Percentiles rank a stretch among this genome's conserved stretches.
phyloP scores from a whole-genome alignment of 1,140 invertebrate genomes.

The Protaetia brevitarsis region DNA sequence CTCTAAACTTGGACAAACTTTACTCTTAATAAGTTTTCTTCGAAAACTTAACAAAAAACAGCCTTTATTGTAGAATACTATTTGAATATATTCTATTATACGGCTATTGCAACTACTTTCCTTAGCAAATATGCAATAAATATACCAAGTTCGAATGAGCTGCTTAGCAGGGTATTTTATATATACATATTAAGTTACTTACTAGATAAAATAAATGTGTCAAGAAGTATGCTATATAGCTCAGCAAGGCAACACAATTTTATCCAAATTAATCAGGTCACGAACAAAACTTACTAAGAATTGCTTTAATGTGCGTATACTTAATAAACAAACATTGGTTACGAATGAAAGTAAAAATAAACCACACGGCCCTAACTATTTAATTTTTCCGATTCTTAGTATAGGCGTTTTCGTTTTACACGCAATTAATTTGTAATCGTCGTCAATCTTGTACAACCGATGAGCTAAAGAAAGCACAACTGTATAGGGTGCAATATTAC shows the following conservation, averaged over 20 bases:
- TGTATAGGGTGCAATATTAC: constrained; percentile 20
- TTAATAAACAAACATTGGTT: background rate
- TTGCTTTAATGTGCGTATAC: background rate
- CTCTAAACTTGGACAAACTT: background rate
- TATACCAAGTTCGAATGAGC: no score
- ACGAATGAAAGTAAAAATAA: background rate
- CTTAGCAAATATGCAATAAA: background rate
- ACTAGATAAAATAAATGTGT: no score
- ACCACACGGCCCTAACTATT: constrained; percentile 12
- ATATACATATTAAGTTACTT: no score
- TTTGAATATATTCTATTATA: no score
- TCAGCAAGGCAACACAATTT: background rate
- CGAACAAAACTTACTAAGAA: constrained; percentile 3
- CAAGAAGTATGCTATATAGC: no score
- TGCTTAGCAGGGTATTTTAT: no score
- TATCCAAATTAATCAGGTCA: background rate
- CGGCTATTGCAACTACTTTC: no score
- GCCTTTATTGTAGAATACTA: no score
- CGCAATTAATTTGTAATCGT: background rate
- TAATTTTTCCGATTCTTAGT: background rate
- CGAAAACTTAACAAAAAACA: background rate
- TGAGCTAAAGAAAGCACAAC: constrained; percentile 5
- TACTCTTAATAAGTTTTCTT: constrained; percentile 12
- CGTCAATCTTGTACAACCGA: background rate
- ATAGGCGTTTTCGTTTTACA: background rate